Conservation (phyloP, 2,797 vertebrate species). For the Phyllotis vaccarum region DNA sequence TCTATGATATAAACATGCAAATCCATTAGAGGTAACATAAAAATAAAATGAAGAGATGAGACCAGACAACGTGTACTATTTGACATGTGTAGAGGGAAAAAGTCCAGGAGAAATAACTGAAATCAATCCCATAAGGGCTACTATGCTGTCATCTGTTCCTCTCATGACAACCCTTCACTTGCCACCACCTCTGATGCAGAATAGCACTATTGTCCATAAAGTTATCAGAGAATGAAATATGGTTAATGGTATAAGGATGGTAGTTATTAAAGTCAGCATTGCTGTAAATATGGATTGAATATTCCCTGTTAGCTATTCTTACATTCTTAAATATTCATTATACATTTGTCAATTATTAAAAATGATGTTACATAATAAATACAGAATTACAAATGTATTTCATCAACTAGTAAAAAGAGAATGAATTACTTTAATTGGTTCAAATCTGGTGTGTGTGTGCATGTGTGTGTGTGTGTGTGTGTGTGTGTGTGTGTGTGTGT, state of each 20-base stretch:
- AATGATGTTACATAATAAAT: constrained; percentile 9
- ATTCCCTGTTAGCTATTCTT: background rate
- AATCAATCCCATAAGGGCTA: background rate
- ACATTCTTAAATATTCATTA: background rate
- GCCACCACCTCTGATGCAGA: background rate
- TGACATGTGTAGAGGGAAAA: background rate
- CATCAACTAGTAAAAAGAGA: background rate
- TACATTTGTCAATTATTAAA: background rate
- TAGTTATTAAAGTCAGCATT: background rate
- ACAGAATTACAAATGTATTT: constrained; percentile 14
- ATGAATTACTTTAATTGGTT: background rate
- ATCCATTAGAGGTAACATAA: background rate
- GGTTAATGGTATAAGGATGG: background rate
- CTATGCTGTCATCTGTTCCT: background rate
- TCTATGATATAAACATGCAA: background rate
- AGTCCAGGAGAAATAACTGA: background rate
- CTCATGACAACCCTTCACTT: background rate
- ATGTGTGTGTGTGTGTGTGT: background rate
- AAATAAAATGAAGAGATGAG: background rate
- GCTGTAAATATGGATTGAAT: background rate
- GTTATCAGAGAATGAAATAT: background rate
- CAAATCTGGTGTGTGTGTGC: background rate
- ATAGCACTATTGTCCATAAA: background rate
- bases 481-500: background rate
- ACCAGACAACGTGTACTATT: background rate